Evolutionary conservation across 2,888 invertebrate genomes (phyloP), one percentile per base, ranked within the genome.

Genomic region (Cordilura impudica): DNA sequence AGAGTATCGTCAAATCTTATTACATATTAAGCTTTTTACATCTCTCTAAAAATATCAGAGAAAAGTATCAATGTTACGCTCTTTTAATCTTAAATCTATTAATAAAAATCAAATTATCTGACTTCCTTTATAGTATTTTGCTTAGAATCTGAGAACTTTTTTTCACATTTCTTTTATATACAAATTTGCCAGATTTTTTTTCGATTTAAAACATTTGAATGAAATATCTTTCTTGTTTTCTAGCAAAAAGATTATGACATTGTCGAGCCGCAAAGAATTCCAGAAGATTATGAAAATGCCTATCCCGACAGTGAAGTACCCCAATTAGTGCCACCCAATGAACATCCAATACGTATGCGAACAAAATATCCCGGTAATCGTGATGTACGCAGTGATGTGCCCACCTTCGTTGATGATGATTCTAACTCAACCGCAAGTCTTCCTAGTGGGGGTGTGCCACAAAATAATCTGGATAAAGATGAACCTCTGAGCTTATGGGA

Each of bases 401-500:
- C 83, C 12, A 80, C 82, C 16, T 78, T 83, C n/a, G n/a, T n/a
- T 12, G 84, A 84, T 29, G 81, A 82, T 49, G 82, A 83, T 29
- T 6, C 67, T 6, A 83, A 83, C 73, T 66, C 61, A 78, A 81
- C 77, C 76, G 70, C 74, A 84, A 78, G 72, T 56, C 66, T 83
- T 56, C 81, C 78, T 78, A 31, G 72, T 10, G 74, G 71, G 2
- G 83, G 83, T 1, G 83, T 85, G 45, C 82, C 78, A 4, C 82
- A 82, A 81, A 85, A 85, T 49, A 82, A 73, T 8, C 51, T 82
- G 0, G 82, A 83, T 31, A 85, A 84, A 58, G 82, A 83, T 35
- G 83, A 87, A 18, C 90, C 88, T 2, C 78, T 88, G 0, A 89
- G 86, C 54, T 82, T 92, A 6, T 92, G 92, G 92, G 91, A 92